These are phyloP conservation scores for Macrotrachela quadricornifera DNA, from an alignment of 1,140 invertebrate species.

Conservation along the genomic window DNA sequence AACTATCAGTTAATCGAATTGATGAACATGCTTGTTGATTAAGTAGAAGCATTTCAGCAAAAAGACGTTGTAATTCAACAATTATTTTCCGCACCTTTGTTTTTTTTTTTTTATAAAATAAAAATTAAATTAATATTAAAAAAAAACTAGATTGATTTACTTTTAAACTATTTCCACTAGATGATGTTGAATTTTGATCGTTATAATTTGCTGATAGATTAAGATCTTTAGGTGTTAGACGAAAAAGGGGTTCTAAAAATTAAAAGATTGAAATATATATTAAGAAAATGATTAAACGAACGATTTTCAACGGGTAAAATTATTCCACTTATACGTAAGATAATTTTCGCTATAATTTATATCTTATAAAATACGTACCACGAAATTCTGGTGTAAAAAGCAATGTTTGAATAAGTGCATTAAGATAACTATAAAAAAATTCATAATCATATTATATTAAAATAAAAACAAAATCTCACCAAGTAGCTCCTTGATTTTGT, in stretches of 20 bases:
- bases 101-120: not conserved
- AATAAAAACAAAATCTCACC: constrained; percentile 4
- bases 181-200: not conserved
- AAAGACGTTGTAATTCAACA: constrained; percentile 21
- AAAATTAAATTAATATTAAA: not conserved
- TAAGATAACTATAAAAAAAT: constrained; percentile 17
- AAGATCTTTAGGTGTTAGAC: constrained; percentile 15
- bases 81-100: constrained; percentile 19
- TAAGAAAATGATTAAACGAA: too few species aligned
- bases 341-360: not conserved
- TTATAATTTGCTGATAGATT: not conserved
- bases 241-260: constrained; percentile 19
- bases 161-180: not conserved
- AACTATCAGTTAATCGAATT: constrained; percentile 24
- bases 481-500: constrained; percentile 27
- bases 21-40: constrained; percentile 21
- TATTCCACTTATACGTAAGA: too few species aligned
- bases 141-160: not conserved
- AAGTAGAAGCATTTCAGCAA: constrained; percentile 18
- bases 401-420: constrained; percentile 25
- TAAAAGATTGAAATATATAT: not conserved
- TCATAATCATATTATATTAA: too few species aligned
- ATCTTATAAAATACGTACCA: constrained; percentile 14
- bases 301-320: too few species aligned
- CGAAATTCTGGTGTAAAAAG: constrained; percentile 28